Percentiles rank a stretch among this genome's conserved stretches.
phyloP scores from a whole-genome alignment of 1,140 invertebrate genomes.

The Orius laevigatus region DNA sequence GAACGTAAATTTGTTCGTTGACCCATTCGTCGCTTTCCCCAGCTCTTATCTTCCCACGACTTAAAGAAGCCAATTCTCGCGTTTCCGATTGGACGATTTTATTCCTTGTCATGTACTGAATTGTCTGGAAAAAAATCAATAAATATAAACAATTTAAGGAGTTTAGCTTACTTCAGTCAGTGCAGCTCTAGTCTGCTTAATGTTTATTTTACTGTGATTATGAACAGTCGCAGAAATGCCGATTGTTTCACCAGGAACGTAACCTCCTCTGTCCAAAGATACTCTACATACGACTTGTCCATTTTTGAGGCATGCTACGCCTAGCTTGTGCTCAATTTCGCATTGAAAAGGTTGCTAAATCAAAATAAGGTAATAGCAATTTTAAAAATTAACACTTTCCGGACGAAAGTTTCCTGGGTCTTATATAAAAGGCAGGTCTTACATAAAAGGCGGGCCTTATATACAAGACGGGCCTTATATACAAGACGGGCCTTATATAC shows the following conservation, averaged over 20 bases:
- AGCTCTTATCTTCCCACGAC: constrained; percentile 65
- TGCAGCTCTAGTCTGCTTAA: constrained; percentile 56
- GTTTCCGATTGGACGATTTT: constrained; percentile 77
- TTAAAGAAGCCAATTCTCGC: constrained; percentile 63
- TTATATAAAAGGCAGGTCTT: no score
- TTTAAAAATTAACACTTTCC: background rate
- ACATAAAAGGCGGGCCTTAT: no score
- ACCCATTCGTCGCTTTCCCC: constrained; percentile 73
- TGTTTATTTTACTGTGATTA: constrained; percentile 65
- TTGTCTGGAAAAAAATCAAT: constrained; percentile 41
- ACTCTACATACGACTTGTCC: constrained; percentile 70
- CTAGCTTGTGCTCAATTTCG: constrained; percentile 77
- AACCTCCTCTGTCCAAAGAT: constrained; percentile 74
- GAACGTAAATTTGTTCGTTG: constrained; percentile 81
- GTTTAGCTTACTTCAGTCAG: constrained; percentile 52
- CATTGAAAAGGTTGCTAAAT: constrained; percentile 78
- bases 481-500: no score
- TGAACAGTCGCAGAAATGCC: constrained; percentile 67
- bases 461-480: no score
- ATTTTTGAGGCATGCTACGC: constrained; percentile 66
- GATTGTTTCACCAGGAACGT: constrained; percentile 85
- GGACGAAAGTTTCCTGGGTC: no score
- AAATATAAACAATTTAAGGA: constrained; percentile 3
- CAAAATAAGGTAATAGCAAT: background rate
- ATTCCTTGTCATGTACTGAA: constrained; percentile 74